Conservation (phyloP, 2,113 vertebrate genomes). For the Burhinus oedicnemus region DNA sequence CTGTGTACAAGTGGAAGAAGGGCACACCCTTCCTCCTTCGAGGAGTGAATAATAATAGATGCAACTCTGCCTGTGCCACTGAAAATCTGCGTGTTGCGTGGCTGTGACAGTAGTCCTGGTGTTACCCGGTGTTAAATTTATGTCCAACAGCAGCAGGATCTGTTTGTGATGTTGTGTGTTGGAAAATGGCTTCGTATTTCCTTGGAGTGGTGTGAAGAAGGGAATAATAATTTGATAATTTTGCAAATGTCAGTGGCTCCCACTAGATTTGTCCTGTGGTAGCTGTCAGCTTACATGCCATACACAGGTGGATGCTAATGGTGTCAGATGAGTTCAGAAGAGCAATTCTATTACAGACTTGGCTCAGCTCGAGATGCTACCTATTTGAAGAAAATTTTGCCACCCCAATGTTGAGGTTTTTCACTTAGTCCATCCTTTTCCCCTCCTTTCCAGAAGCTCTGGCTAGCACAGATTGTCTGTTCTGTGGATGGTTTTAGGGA, state of each 20-base stretch:
- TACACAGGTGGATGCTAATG: background rate
- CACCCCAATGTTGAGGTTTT: background rate
- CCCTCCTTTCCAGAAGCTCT: constrained; percentile 21
- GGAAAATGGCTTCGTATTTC: background rate
- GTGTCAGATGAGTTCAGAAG: background rate
- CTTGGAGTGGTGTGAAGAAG: background rate
- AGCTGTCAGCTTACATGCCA: background rate
- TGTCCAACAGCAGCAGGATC: background rate
- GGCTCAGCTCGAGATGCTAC: background rate
- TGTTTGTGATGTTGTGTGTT: background rate
- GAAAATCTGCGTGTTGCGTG: background rate
- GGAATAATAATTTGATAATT: background rate
- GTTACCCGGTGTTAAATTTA: background rate
- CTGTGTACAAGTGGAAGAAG: background rate
- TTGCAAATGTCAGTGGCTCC: background rate
- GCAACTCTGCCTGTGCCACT: background rate
- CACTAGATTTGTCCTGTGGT: background rate
- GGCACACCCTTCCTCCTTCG: background rate
- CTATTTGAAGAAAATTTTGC: background rate
- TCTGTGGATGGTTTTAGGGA: constrained; percentile 32
- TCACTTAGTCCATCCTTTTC: background rate
- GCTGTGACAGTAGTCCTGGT: background rate
- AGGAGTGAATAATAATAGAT: background rate
- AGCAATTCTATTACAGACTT: background rate
- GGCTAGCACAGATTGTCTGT: constrained; percentile 49